A percentile compares a stretch with the other conserved stretches of the same genome.
These are phyloP conservation scores for Theodoxus fluviatilis DNA, from an alignment of 2,888 invertebrate genomes.

Conservation along the genomic window DNA sequence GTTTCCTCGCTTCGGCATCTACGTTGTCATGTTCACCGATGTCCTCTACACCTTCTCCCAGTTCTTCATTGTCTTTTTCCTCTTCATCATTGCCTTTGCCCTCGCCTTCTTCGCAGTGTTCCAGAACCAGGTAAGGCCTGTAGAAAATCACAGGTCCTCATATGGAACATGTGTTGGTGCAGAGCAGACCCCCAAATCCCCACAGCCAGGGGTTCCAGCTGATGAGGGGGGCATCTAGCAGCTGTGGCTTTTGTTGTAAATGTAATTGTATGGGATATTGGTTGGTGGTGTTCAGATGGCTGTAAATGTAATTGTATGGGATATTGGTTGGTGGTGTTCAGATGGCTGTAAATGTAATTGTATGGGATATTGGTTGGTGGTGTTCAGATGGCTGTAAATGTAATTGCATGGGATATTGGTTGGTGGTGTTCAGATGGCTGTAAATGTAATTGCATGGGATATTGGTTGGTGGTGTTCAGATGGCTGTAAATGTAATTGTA, in stretches of 20 bases:
- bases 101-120: constrained; percentile 60
- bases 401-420: no score
- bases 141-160: background rate
- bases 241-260: background rate
- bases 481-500: no score
- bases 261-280: background rate
- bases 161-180: background rate
- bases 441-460: no score
- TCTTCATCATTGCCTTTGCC: constrained; percentile 64
- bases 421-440: no score
- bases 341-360: no score
- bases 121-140: constrained; percentile 54
- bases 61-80: constrained; percentile 63
- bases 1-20: constrained; percentile 63
- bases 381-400: no score
- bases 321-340: no score
- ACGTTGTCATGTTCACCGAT: constrained; percentile 65
- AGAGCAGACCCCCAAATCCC: no score
- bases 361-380: no score
- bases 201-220: no score
- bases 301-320: background rate
- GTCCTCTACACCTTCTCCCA: constrained; percentile 61
- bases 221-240: no score
- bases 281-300: background rate
- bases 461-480: no score